A percentile compares a stretch with the other conserved stretches of the same genome.
Conservation (phyloP, 2,888 invertebrate species). For the Meta bourneti region DNA sequence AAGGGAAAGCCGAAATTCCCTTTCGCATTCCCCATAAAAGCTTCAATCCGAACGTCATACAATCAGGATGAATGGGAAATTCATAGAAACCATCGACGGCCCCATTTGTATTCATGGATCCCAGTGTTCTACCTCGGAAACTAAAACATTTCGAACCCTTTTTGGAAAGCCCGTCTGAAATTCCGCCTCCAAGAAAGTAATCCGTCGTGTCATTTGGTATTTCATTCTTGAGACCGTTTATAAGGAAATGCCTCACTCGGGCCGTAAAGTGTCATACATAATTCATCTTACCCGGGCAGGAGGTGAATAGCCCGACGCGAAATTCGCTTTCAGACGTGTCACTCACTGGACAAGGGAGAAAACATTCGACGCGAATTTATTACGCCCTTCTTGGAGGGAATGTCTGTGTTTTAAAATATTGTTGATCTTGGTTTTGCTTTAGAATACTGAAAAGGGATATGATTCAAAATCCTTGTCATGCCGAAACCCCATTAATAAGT, state of each 20-base stretch:
- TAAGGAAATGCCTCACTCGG: not conserved
- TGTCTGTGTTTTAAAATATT: too few species aligned
- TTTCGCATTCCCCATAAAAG: not conserved
- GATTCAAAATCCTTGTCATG: too few species aligned
- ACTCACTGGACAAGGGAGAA: not conserved
- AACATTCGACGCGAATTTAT: not conserved
- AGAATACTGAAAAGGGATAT: too few species aligned
- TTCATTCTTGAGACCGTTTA: not conserved
- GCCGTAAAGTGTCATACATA: not conserved
- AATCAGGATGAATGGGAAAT: not conserved
- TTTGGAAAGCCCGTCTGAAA: too few species aligned
- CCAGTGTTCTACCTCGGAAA: not conserved
- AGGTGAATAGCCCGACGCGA: too few species aligned
- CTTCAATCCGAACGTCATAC: not conserved
- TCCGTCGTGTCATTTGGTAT: conserved; percentile 2
- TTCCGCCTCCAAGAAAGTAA: not conserved
- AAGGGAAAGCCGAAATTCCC: not conserved
- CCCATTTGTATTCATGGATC: not conserved
- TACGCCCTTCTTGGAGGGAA: not conserved
- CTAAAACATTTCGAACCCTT: too few species aligned
- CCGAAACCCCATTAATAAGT: too few species aligned
- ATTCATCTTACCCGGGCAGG: conserved; percentile 3
- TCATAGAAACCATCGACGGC: not conserved
- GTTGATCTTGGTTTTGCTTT: too few species aligned
- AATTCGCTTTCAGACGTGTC: not conserved